Evolutionary conservation across 2,797 vertebrate species (phyloP).

Genomic region (Takifugu rubripes): DNA sequence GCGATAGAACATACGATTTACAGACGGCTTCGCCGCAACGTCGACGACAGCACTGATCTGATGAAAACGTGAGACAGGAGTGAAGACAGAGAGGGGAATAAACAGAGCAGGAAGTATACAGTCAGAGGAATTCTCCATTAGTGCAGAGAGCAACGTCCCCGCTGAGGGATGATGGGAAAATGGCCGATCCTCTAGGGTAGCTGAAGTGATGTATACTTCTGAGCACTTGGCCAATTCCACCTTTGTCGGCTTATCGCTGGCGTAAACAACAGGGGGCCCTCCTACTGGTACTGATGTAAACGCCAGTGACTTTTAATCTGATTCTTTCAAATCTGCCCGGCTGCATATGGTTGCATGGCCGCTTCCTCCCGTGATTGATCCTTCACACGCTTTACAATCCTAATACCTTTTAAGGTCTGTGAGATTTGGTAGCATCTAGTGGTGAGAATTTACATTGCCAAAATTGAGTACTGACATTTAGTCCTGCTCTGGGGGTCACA

Average conservation of each 20-base stretch:
- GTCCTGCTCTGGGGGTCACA: too few relatives aligned
- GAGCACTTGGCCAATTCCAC: constrained; percentile 38
- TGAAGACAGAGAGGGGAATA: constrained; percentile 7
- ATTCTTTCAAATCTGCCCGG: constrained; percentile 2
- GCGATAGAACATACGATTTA: constrained; percentile 61
- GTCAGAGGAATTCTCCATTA: constrained; percentile 54
- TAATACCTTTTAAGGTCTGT: too few relatives aligned
- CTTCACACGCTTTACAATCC: too few relatives aligned
- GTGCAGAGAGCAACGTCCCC: constrained; percentile 62
- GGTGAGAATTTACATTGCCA: too few relatives aligned
- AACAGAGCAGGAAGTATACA: constrained; percentile 26
- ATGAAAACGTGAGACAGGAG: constrained; percentile 24
- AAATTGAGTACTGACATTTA: too few relatives aligned
- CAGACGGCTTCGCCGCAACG: constrained; percentile 33
- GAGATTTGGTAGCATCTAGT: too few relatives aligned
- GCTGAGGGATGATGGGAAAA: constrained; percentile 70
- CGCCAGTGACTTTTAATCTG: background rate
- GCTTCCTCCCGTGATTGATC: too few relatives aligned
- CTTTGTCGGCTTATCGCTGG: constrained; percentile 42
- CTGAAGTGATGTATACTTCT: constrained; percentile 68
- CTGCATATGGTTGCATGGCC: too few relatives aligned
- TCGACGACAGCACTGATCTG: constrained; percentile 23
- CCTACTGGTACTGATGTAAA: constrained; percentile 16
- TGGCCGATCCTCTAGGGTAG: constrained; percentile 50
- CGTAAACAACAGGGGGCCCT: constrained; percentile 64